phyloP scores from a whole-genome alignment of 1,140 invertebrate genomes.

The Nasonia longicornis region DNA sequence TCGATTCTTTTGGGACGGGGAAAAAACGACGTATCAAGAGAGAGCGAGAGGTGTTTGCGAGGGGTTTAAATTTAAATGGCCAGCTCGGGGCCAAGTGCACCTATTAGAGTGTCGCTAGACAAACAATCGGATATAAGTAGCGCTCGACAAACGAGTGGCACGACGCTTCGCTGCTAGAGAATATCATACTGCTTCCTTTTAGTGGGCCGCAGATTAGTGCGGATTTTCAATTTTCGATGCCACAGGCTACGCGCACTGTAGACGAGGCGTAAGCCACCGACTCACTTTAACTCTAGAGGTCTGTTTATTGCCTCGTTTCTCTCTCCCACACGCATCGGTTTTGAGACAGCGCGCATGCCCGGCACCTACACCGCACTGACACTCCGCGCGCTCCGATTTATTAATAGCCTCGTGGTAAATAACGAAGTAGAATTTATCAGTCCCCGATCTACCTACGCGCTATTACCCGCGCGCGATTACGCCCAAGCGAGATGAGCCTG shows the following conservation, averaged over 20 bases:
- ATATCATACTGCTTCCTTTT: background rate
- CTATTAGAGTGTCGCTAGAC: background rate
- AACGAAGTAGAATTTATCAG: conserved; percentile 38
- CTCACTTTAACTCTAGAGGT: background rate
- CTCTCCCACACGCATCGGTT: background rate
- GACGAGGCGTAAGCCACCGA: background rate
- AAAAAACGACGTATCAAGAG: background rate
- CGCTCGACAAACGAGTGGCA: background rate
- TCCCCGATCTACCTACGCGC: background rate
- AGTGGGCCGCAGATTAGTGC: too few species aligned
- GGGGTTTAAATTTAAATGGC: background rate
- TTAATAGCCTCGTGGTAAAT: conserved; percentile 41
- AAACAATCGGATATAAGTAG: background rate
- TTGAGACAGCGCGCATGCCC: conserved; percentile 2
- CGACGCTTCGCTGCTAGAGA: background rate
- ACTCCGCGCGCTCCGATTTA: conserved; percentile 5
- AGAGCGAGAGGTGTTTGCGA: background rate
- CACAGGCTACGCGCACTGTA: background rate
- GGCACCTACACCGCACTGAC: conserved; percentile 2
- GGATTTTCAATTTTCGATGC: too few species aligned
- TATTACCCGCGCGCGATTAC: background rate
- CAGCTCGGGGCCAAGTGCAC: background rate
- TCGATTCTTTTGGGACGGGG: too few species aligned
- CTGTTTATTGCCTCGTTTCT: conserved; percentile 37
- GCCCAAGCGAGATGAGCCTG: background rate